These are phyloP conservation scores for Plebejus argus DNA, from an alignment of 2,888 invertebrate genomes.

Conservation along the genomic window DNA sequence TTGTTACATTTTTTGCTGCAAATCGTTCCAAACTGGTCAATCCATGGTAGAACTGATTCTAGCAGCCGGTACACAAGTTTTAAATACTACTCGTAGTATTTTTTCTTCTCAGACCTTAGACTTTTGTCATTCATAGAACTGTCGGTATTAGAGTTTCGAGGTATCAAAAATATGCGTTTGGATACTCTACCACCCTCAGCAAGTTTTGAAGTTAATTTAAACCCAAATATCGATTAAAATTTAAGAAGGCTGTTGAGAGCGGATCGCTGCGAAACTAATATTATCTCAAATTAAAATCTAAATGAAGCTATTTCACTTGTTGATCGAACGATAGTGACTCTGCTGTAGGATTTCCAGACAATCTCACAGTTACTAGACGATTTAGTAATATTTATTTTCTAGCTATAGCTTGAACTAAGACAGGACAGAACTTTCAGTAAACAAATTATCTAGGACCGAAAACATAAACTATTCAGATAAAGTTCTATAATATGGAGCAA, in stretches of 20 bases:
- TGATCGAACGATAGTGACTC: neutral
- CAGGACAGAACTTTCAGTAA: too few relatives aligned
- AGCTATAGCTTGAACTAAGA: neutral
- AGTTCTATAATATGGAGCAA: too few relatives aligned
- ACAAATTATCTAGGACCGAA: too few relatives aligned
- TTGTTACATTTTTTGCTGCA: neutral
- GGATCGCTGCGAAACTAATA: neutral
- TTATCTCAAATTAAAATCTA: conserved; percentile 22
- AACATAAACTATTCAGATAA: too few relatives aligned
- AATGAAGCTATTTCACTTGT: neutral
- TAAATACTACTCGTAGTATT: neutral
- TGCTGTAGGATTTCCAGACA: neutral
- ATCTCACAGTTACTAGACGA: neutral
- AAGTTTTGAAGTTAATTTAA: neutral
- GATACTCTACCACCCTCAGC: neutral
- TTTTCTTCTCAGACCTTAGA: neutral
- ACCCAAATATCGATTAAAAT: neutral
- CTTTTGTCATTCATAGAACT: neutral
- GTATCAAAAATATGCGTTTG: neutral
- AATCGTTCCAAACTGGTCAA: neutral
- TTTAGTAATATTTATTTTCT: too few relatives aligned
- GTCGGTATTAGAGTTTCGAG: too few relatives aligned
- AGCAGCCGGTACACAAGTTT: neutral
- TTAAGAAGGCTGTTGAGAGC: neutral
- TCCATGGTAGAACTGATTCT: neutral